Conservation (phyloP, 2,888 invertebrate species). For the Volucella inanis region DNA sequence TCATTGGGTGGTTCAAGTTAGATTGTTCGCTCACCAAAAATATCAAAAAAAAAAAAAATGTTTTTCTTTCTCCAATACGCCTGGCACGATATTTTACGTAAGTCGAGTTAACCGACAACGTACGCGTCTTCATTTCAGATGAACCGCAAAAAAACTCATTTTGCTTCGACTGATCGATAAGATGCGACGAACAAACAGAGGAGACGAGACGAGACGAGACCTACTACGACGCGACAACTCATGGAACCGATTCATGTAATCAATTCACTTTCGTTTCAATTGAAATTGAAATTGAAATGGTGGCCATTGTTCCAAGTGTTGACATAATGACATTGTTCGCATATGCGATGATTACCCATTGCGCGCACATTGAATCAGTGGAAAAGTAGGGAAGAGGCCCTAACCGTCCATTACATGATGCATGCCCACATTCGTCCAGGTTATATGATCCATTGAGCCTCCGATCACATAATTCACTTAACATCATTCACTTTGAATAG, state of each 20-base stretch:
- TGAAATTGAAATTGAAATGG: conserved; percentile 64
- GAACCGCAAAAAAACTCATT: conserved; percentile 31
- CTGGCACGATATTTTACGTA: conserved; percentile 40
- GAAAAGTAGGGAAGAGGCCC: conserved; percentile 14
- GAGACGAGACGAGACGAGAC: not conserved
- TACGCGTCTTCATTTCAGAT: conserved; percentile 26
- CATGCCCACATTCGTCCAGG: not conserved
- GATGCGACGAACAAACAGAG: conserved; percentile 26
- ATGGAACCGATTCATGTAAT: conserved; percentile 53
- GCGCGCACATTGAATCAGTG: conserved; percentile 8
- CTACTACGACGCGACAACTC: not conserved
- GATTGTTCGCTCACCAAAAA: conserved; percentile 6
- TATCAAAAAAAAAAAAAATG: conserved; percentile 15
- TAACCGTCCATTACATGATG: conserved; percentile 52
- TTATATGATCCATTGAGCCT: conserved; percentile 31
- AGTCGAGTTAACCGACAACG: conserved; percentile 22
- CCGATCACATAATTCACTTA: conserved; percentile 60
- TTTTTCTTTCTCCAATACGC: conserved; percentile 19
- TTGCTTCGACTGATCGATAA: conserved; percentile 29
- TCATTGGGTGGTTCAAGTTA: conserved; percentile 44
- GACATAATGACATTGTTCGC: conserved; percentile 73
- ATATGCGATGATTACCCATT: conserved; percentile 53
- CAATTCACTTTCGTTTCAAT: conserved; percentile 64
- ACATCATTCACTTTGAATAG: conserved; percentile 37
- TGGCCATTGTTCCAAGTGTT: conserved; percentile 70